A percentile compares a stretch with the other conserved stretches of the same genome.
These are phyloP conservation scores for Diachasmimorpha longicaudata DNA, from an alignment of 1,140 invertebrate species.

Conservation along the genomic window DNA sequence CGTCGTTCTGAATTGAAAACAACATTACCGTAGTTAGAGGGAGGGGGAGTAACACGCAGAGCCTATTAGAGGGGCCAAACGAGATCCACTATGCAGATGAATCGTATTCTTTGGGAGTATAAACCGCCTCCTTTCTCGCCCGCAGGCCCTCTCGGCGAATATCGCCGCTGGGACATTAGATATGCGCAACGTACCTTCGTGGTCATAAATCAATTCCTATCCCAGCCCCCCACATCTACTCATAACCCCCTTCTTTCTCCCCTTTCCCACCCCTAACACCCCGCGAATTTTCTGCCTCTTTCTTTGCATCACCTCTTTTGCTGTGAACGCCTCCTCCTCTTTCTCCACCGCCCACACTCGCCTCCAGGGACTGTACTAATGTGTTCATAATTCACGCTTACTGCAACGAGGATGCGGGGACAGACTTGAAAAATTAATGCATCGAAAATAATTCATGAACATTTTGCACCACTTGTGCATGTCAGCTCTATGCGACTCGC, in stretches of 20 bases:
- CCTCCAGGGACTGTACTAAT: conserved; percentile 22
- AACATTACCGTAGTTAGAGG: neutral
- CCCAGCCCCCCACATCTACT: neutral
- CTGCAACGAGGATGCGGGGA: conserved; percentile 24
- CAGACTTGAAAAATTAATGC: conserved; percentile 35
- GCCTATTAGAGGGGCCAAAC: conserved; percentile 17
- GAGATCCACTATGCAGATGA: conserved; percentile 33
- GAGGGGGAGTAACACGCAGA: neutral
- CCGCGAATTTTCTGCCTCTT: neutral
- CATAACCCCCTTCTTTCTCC: neutral
- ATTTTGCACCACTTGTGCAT: conserved; percentile 23
- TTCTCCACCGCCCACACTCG: conserved; percentile 17
- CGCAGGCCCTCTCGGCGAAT: conserved; percentile 23
- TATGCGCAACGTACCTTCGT: conserved; percentile 29
- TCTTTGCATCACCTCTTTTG: neutral
- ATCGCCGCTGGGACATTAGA: conserved; percentile 33
- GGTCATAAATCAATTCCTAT: conserved; percentile 39
- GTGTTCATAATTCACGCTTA: conserved; percentile 40
- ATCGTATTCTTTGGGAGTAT: conserved; percentile 29
- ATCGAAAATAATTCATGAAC: conserved; percentile 28
- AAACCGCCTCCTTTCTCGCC: conserved; percentile 28
- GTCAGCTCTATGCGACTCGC: neutral
- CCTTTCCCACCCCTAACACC: neutral
- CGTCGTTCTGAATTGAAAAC: neutral
- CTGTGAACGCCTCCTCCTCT: neutral